Percentiles rank a stretch among this genome's conserved stretches.
Evolutionary conservation across 2,113 vertebrate genomes (phyloP).

Genomic region (Nibea albiflora): DNA sequence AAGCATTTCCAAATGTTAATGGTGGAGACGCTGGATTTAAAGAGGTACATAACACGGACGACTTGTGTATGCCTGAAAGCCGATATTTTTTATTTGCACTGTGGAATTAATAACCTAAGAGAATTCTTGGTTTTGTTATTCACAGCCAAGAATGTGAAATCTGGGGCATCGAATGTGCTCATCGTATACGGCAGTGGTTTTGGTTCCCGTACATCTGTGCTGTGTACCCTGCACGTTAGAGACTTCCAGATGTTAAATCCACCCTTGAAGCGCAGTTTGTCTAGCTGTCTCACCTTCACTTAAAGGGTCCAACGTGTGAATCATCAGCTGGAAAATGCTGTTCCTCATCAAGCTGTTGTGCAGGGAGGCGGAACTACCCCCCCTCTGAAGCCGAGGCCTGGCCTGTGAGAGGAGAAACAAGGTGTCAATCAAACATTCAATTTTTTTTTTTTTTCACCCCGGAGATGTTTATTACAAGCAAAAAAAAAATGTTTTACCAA

Average conservation of each 20-base stretch:
- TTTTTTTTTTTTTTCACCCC: not conserved
- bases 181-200: not conserved
- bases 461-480: not conserved
- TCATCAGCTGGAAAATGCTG: conserved; percentile 99
- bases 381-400: conserved; percentile 93
- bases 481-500: not conserved
- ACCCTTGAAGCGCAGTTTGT: not conserved
- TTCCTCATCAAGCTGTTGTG: conserved; percentile 99
- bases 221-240: not conserved
- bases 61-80: not conserved
- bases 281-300: conserved; percentile 81
- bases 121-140: not conserved
- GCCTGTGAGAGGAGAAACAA: conserved; percentile 80
- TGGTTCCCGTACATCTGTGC: not conserved
- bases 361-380: conserved; percentile 95
- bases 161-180: not conserved
- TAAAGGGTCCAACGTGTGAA: conserved; percentile 96
- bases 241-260: not conserved
- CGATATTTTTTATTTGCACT: conserved; percentile 9
- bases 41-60: not conserved
- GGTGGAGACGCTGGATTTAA: conserved; percentile 3
- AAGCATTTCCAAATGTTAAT: conserved; percentile 16
- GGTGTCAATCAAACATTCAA: conserved; percentile 53
- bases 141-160: not conserved
- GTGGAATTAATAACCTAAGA: not conserved